Conservation (phyloP, 2,888 invertebrate species). For the Drosophila algonquin region DNA sequence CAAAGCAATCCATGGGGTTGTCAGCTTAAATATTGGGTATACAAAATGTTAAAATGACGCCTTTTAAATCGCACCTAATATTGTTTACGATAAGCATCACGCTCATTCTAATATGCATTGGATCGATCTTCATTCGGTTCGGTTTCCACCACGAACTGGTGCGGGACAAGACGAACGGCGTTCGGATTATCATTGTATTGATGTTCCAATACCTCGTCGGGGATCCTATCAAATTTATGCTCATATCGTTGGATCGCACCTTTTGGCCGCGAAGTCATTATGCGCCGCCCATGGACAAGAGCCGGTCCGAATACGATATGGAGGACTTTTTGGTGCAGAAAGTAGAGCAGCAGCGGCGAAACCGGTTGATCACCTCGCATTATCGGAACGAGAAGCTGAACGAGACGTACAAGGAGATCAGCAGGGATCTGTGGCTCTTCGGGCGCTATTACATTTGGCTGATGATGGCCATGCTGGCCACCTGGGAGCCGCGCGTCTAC, state of each 20-base stretch:
- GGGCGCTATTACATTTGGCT: conserved; percentile 70
- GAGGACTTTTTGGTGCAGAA: neutral
- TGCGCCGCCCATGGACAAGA: neutral
- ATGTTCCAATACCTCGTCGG: neutral
- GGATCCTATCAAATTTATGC: neutral
- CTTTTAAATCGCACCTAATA: neutral
- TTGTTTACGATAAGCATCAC: neutral
- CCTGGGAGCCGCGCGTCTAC: conserved; percentile 59
- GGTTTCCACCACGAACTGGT: neutral
- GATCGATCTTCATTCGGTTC: neutral
- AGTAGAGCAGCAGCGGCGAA: neutral
- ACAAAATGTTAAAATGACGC: neutral
- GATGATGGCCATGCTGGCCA: conserved; percentile 60
- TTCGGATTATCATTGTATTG: neutral
- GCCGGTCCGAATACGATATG: neutral
- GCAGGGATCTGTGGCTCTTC: conserved; percentile 71
- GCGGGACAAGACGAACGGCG: neutral
- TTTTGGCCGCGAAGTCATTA: neutral
- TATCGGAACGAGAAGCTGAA: conserved; percentile 71
- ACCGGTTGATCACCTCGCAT: conserved; percentile 11
- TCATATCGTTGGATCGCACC: neutral
- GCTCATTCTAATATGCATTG: neutral
- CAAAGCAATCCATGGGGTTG: neutral
- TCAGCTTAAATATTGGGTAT: neutral
- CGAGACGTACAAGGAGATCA: conserved; percentile 62